Base-by-base conservation (phyloP, 2,888 invertebrate species). In the Luperina nickerlii region DNA sequence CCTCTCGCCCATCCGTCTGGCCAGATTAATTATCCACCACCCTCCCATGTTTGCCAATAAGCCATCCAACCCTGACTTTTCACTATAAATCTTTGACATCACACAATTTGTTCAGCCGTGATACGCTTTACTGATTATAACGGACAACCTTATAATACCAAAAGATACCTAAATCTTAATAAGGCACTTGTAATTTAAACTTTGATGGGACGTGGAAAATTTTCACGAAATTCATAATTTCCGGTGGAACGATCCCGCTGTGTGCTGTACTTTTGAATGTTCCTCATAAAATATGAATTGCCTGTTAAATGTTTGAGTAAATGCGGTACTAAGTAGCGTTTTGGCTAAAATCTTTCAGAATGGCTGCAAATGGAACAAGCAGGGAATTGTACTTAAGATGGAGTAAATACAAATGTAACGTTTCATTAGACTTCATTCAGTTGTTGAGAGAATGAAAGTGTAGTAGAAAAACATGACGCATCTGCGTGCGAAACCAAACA, bases 31-130 rank as follows among this genome's bases (percentile, higher is more conserved):
- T 96, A 96, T 96, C 95, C 92, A 86, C 90, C 92, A 90, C 93
- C 95, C 95, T 92, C 94, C 88, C 92, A 95, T 96, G 96, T 96
- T 96, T 96, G 94, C 95, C 96, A 96, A 96, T 96, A 95, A 96
- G 95, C 94, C 89, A 88, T 89, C 90, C 92, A 79, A 79, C 85
- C 91, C 91, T 90, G 94, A 94, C 93, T 95, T 95, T 94, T 93
- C 93, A 94, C 91, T 92, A 92, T 94, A 94, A 94, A 95, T 93
- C 94, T 91, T 90, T 91, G 79, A 89, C 90, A 90, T 90, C 88
- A 88, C 87, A 88, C 79, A 86, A 85, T 90, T 90, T 81, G 85
- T 84, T 79, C 72, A 83, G 60, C 83, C 85, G 78, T 84, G 84
- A 86, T 82, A 85, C 77, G 89, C 87, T 77, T 89, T 76, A 72